These are phyloP conservation scores for Brachionichthys hirsutus DNA, from an alignment of 2,113 vertebrate species.

Conservation along the genomic window DNA sequence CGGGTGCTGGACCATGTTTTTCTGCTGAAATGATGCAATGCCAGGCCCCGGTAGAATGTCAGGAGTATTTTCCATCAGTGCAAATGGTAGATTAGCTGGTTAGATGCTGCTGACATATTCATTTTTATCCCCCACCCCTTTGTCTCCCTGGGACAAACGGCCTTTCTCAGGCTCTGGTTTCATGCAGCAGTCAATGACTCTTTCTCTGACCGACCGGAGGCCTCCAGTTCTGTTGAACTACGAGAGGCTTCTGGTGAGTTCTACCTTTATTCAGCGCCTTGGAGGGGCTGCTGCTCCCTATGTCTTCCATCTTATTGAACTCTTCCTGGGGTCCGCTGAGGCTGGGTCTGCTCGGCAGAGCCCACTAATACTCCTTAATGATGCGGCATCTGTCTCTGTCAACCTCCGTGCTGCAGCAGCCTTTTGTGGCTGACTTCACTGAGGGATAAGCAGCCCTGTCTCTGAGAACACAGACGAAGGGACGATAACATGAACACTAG, in stretches of 20 bases:
- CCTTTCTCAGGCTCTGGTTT: constrained; percentile 27
- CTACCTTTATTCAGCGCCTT: constrained; percentile 56
- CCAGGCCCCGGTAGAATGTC: constrained; percentile 8
- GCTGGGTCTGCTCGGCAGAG: constrained; percentile 68
- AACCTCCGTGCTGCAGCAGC: constrained; percentile 51
- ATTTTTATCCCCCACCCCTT: constrained; percentile 14
- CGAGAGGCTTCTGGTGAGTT: constrained; percentile 50
- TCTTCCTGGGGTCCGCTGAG: constrained; percentile 65
- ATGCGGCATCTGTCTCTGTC: constrained; percentile 82
- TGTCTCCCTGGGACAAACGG: constrained; percentile 25
- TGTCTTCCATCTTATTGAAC: constrained; percentile 74
- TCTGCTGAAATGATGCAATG: not conserved
- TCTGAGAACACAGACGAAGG: constrained; percentile 53
- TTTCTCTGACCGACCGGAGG: constrained; percentile 37
- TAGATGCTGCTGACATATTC: constrained; percentile 26
- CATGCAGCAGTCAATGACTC: constrained; percentile 25
- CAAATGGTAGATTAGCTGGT: constrained; percentile 35
- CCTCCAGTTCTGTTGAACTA: constrained; percentile 39
- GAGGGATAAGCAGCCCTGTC: constrained; percentile 72
- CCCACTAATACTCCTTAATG: constrained; percentile 83
- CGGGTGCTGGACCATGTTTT: not conserved
- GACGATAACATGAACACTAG: constrained; percentile 55
- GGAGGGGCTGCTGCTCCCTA: constrained; percentile 39
- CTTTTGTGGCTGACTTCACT: constrained; percentile 70
- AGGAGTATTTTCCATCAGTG: constrained; percentile 15